Base-by-base conservation (phyloP, 37 sponge, comb jelly and placozoan genomes). In the Beroe forskalii region DNA sequence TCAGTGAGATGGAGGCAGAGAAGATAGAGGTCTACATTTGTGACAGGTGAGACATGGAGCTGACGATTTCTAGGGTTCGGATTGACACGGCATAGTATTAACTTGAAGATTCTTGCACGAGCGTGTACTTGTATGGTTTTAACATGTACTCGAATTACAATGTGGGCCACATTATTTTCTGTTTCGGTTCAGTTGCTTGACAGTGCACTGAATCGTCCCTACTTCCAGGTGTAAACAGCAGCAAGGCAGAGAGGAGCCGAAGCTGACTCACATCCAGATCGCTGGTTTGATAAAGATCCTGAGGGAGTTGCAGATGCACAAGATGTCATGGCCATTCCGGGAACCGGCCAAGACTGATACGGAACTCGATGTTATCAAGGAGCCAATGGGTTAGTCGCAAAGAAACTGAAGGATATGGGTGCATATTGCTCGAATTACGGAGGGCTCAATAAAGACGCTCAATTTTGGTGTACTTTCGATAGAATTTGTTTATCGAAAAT, bases 1-100 rank as follows among this genome's bases (percentile, higher is more conserved):
- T 80, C 60, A 80, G 86, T 25, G 86, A 80, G 86, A 80, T 80
- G 86, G 86, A 80, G 86, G 86, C 86, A 44, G 86, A 80, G 86
- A 80, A 80, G 60, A 80, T 80, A 17, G 86, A 80, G 60, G 60
- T 80, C 24, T 80, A 80, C 60, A 80, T 80, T 6, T 80, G 86
- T 80, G 86, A 80, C 48, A 80, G 86, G 86, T 80, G 28, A 37
- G 72, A 14, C 66, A 23, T 64, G 66, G 66, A 48, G 55, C 12
- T 48, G 12, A 12, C 55, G n/a, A n/a, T n/a, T n/a, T n/a, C n/a
- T n/a, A n/a, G n/a, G n/a, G n/a, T n/a, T n/a, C n/a, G n/a, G n/a
- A n/a, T n/a, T n/a, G n/a, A n/a, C n/a, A n/a, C n/a, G n/a, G n/a
- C n/a, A n/a, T n/a, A n/a, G n/a, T n/a, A n/a, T n/a, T n/a, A n/a